Evolutionary conservation across 2,113 vertebrate genomes (phyloP), one percentile per base, ranked within the genome.

Genomic region (Empidonax traillii): DNA sequence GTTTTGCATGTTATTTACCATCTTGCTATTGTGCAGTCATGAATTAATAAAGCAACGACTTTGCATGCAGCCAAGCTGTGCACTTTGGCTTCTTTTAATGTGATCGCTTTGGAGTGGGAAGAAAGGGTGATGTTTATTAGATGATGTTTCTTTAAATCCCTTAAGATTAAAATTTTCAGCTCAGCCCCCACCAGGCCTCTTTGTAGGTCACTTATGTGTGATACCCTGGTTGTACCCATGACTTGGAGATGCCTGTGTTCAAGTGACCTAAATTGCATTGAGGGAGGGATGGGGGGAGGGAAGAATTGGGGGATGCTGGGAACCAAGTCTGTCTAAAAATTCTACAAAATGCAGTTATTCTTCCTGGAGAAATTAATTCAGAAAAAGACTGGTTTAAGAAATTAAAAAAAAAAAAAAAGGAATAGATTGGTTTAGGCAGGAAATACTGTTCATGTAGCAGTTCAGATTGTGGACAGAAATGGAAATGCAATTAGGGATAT

Each of bases 261-360:
- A 79, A 96, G 87, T 94, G 91, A 97, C 94, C 94, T 96, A 95
- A 91, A 92, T 91, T 92, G 41, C 46, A 81, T 59, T 55, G 80
- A 55, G 67, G 51, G 55, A 52, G 12, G 41, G 21, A 61, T 25
- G 17, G 16, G 39, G 49, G 83, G 33, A 87, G 71, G 81, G 69
- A 75, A 72, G 56, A 91, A 69, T 1, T 78, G 84, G 79, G 68
- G 85, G 76, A 74, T 91, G 80, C 75, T 83, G 62, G 63, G 37
- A 74, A 74, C 8, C 33, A 43, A 47, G 8, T 65, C 62, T 73
- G 20, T 56, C 69, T 80, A 72, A 95, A 85, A 85, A 81, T 21
- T 8, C 53, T 56, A 18, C 39, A 62, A 91, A 90, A 55, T 31
- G 12, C 21, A 14, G 5, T 59, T 76, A 21, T 85, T 5, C 6